Base-by-base conservation (phyloP, 1,140 invertebrate species). In the Pachyrhynchus sulphureomaculatus region DNA sequence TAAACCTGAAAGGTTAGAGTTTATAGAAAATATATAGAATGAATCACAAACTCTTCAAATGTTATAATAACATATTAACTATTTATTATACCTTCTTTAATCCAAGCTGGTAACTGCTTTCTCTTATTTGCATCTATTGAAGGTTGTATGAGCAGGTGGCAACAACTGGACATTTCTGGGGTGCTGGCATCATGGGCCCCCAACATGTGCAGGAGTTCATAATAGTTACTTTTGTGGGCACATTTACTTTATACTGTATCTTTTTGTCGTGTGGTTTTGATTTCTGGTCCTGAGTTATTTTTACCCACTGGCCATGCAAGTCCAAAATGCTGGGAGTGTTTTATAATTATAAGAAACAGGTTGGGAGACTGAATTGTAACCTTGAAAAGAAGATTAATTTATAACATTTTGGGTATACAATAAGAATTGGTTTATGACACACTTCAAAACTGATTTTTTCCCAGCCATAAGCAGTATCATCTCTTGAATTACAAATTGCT, bases 31-130 rank as follows among this genome's bases (percentile, higher is more conserved):
- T 2, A 41, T n/a, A n/a, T n/a, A n/a, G n/a, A n/a, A n/a, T n/a
- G n/a, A n/a, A n/a, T n/a, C n/a, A n/a, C n/a, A n/a, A n/a, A n/a
- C n/a, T n/a, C n/a, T n/a, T n/a, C n/a, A n/a, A n/a, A n/a, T n/a
- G n/a, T n/a, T n/a, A n/a, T n/a, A n/a, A n/a, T n/a, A n/a, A n/a
- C n/a, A n/a, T n/a, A n/a, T n/a, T n/a, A n/a, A n/a, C n/a, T n/a
- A n/a, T 41, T 12, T 24, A 33, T 13, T 79, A 1, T 55, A 44
- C 81, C 93, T 81, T 96, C 93, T 69, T 93, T 80, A 60, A 98
- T 97, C 96, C 96, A 99, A 4, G 90, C 91, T 39, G 96, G 96
- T 20, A 99, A 82, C 70, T 92, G 88, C 73, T 93, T 88, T 26
- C 94, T 80, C 77, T 95, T 96, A 21, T 89, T 90, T 18, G 93